Evolutionary conservation across 1,140 invertebrate genomes (phyloP).

Genomic region (Drosophila arizonae): DNA sequence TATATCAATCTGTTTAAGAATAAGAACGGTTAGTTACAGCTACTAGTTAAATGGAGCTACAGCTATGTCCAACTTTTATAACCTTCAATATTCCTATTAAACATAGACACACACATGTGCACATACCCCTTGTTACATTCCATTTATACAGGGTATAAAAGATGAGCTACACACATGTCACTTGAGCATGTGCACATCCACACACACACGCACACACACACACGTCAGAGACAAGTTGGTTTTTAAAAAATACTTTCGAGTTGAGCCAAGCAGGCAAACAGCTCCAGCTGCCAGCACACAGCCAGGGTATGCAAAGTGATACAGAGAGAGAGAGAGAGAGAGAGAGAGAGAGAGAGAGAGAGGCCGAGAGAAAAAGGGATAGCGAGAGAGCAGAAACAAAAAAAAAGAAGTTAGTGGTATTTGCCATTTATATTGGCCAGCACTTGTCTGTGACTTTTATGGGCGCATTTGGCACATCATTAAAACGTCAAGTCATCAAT

Average conservation of each 20-base stretch:
- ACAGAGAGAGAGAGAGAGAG: no score
- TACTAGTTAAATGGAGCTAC: no score
- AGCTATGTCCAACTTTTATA: no score
- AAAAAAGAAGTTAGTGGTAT: background rate
- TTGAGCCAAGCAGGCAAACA: constrained; percentile 63
- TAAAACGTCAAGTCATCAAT: constrained; percentile 83
- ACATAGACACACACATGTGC: no score
- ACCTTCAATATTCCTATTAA: no score
- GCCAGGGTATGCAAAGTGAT: constrained; percentile 30
- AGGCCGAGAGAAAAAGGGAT: no score
- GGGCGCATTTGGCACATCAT: constrained; percentile 77
- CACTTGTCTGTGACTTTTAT: constrained; percentile 71
- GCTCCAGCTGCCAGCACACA: constrained; percentile 49
- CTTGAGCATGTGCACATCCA: no score
- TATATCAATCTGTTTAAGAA: no score
- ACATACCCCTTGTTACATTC: background rate
- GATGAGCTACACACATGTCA: background rate
- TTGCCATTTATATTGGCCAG: constrained; percentile 8
- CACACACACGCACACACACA: constrained; percentile 1
- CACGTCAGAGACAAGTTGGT: constrained; percentile 15
- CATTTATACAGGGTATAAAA: background rate
- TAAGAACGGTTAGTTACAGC: no score
- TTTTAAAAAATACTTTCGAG: constrained; percentile 76
- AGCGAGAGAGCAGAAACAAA: background rate
- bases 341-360: no score